phyloP scores from a whole-genome alignment of 37 sponge, comb jelly and placozoan species.

The Bolinopsis microptera region DNA sequence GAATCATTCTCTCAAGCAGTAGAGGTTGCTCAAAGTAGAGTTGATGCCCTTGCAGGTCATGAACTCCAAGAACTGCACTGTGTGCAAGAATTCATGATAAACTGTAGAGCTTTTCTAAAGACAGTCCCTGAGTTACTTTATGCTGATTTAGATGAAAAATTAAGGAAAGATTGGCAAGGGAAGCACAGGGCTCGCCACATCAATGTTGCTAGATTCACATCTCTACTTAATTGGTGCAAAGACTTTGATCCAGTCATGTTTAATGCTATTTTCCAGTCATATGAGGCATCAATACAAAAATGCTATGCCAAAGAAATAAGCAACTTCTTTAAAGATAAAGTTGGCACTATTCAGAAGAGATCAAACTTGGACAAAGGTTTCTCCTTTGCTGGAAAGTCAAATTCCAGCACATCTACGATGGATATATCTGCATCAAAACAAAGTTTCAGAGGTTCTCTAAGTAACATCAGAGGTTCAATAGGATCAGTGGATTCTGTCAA shows the following conservation, averaged over 20 bases:
- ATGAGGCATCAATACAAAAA: constrained; percentile 10
- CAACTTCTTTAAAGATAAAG: constrained; percentile 46
- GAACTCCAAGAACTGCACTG: constrained; percentile 29
- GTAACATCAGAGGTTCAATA: constrained; percentile 12
- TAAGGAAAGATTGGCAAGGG: constrained; percentile 58
- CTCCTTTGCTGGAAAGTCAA: constrained; percentile 55
- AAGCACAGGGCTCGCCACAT: constrained; percentile 55
- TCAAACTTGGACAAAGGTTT: constrained; percentile 49
- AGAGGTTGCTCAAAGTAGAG: background rate
- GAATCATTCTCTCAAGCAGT: constrained; percentile 39
- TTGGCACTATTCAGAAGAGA: constrained; percentile 24
- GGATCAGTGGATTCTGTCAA: constrained; percentile 47
- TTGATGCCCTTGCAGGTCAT: background rate
- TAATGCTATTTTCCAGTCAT: constrained; percentile 1
- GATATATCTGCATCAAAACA: constrained; percentile 28
- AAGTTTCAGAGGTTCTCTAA: background rate
- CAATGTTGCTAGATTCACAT: constrained; percentile 20
- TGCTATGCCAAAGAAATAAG: constrained; percentile 35
- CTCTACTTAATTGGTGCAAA: constrained; percentile 38
- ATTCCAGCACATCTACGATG: background rate
- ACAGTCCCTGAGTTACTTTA: background rate
- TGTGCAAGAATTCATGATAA: constrained; percentile 25
- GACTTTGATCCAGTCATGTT: background rate
- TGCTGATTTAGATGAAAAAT: background rate
- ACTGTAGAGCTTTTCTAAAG: background rate